Percentiles rank a stretch among this genome's conserved stretches.
Conservation (phyloP, 2,888 invertebrate genomes). For the Stenodera caucasica region DNA sequence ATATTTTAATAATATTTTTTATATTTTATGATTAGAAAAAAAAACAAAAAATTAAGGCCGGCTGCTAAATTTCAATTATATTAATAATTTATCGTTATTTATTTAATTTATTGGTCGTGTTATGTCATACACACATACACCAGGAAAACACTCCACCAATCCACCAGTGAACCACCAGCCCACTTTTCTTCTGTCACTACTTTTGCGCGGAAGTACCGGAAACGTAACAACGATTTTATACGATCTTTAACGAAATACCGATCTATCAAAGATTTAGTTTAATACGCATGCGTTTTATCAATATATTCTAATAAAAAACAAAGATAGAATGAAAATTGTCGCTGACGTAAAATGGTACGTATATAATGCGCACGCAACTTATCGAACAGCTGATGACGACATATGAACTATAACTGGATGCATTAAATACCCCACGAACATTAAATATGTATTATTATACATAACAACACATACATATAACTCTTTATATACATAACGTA, state of each 20-base stretch:
- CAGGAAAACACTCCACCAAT: conserved; percentile 50
- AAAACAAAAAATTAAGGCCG: background rate
- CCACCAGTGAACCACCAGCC: conserved; percentile 51
- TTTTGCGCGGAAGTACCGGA: conserved; percentile 39
- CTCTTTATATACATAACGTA: background rate
- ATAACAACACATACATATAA: conserved; percentile 2
- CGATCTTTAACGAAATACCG: conserved; percentile 36
- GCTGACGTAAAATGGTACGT: conserved; percentile 23
- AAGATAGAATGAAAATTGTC: conserved; percentile 16
- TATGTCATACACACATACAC: conserved; percentile 50
- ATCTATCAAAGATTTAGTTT: conserved; percentile 44
- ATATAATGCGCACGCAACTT: conserved; percentile 40
- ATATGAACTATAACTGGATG: conserved; percentile 31
- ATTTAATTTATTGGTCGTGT: conserved; percentile 25
- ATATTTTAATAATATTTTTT: no score
- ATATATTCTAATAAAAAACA: background rate
- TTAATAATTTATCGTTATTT: background rate
- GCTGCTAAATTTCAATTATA: background rate
- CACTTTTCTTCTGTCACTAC: conserved; percentile 50
- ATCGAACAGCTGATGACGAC: conserved; percentile 51
- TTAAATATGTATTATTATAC: conserved; percentile 8
- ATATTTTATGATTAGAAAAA: background rate
- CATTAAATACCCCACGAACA: conserved; percentile 19
- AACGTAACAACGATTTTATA: conserved; percentile 34
- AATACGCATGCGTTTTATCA: conserved; percentile 34